A percentile compares a stretch with the other conserved stretches of the same genome.
phyloP scores from a whole-genome alignment of 1,140 invertebrate genomes.

The Ylistrum balloti region DNA sequence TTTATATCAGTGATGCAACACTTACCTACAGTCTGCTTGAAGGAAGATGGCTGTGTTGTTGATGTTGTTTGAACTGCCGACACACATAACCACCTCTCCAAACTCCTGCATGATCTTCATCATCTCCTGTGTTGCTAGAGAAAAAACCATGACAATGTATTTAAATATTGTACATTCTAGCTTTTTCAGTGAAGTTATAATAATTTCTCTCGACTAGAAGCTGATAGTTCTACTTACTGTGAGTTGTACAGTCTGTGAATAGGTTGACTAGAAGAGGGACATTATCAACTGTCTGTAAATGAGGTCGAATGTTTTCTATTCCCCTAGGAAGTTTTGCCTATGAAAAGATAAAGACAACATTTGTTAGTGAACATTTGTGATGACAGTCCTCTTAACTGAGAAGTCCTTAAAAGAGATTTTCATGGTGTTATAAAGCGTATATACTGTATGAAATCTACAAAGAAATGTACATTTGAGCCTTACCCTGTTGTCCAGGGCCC shows the following conservation, averaged over 20 bases:
- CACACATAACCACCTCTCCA: conserved; percentile 95
- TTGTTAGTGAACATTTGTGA: too few species aligned
- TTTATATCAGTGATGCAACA: not conserved
- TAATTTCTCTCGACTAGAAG: too few species aligned
- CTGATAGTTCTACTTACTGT: conserved; percentile 77
- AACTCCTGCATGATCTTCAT: conserved; percentile 98
- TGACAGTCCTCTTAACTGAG: too few species aligned
- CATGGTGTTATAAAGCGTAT: not conserved
- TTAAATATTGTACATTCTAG: too few species aligned
- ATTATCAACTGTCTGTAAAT: conserved; percentile 97
- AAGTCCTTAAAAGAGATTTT: too few species aligned
- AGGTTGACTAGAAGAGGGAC: conserved; percentile 97
- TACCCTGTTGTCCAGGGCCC: conserved; percentile 88
- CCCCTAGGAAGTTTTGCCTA: conserved; percentile 94
- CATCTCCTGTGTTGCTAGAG: conserved; percentile 92
- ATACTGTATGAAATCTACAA: not conserved
- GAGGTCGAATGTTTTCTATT: conserved; percentile 97
- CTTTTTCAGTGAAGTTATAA: too few species aligned
- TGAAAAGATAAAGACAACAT: not conserved
- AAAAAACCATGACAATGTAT: not conserved
- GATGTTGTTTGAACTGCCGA: conserved; percentile 92
- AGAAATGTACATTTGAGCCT: conserved; percentile 65
- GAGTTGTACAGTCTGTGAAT: conserved; percentile 97
- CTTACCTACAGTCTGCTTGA: conserved; percentile 95
- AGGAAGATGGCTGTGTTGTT: conserved; percentile 96